These are phyloP conservation scores for Apteryx owenii DNA, from an alignment of 2,113 vertebrate genomes.

Conservation along the genomic window DNA sequence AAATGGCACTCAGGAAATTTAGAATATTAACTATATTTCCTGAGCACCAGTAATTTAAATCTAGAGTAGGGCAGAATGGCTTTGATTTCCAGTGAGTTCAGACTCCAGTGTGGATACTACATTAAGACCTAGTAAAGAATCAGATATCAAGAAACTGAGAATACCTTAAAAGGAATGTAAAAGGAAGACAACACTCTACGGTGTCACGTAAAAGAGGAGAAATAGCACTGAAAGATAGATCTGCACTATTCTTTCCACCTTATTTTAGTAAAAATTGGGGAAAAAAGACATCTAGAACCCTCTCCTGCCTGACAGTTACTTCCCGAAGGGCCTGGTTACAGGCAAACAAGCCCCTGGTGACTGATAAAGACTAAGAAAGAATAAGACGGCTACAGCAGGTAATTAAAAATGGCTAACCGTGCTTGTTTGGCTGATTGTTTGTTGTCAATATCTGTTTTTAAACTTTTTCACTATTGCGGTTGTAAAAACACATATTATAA, in stretches of 20 bases:
- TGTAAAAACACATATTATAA: not conserved
- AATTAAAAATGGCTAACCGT: not conserved
- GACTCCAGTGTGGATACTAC: not conserved
- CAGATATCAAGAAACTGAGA: not conserved
- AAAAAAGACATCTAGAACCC: not conserved
- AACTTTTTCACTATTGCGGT: not conserved
- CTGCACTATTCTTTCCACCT: not conserved
- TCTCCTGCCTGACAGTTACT: not conserved
- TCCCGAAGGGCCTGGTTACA: not conserved
- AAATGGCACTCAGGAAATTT: not conserved
- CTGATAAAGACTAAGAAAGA: not conserved
- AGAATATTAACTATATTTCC: not conserved
- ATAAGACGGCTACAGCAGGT: not conserved
- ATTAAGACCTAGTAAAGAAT: not conserved
- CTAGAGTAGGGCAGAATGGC: not conserved
- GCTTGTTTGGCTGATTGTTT: not conserved
- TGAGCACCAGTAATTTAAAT: not conserved
- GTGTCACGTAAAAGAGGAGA: not conserved
- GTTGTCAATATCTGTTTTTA: not conserved
- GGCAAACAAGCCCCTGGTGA: not conserved
- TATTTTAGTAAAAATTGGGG: not conserved
- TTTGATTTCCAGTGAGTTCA: not conserved
- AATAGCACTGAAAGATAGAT: not conserved
- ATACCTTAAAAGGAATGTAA: not conserved
- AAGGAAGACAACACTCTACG: not conserved